A percentile compares a stretch with the other conserved stretches of the same genome.
Evolutionary conservation across 2,888 invertebrate species (phyloP).

Genomic region (Resseliella maxima): DNA sequence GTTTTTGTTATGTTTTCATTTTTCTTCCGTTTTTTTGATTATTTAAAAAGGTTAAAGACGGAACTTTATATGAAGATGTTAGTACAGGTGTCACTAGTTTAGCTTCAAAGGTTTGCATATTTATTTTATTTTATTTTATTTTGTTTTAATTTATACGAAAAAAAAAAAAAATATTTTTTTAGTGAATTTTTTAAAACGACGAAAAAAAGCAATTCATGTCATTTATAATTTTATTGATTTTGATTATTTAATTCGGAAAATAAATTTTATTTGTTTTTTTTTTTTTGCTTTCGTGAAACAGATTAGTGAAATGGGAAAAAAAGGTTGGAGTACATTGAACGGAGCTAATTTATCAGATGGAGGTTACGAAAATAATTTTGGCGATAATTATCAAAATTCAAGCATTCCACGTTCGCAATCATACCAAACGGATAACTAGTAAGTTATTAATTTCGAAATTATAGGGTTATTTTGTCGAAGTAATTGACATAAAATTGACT

Average conservation of each 20-base stretch:
- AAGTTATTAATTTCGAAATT: too few relatives aligned
- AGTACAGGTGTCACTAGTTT: conserved; percentile 73
- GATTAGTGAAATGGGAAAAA: conserved; percentile 76
- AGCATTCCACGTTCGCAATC: conserved; percentile 24
- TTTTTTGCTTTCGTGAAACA: conserved; percentile 61
- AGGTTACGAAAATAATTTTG: conserved; percentile 63
- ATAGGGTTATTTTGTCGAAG: too few relatives aligned
- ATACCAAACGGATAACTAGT: conserved; percentile 48
- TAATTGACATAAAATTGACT: too few relatives aligned
- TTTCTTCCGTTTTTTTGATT: too few relatives aligned
- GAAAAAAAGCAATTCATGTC: too few relatives aligned
- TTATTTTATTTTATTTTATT: conserved; percentile 58
- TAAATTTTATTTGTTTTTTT: too few relatives aligned
- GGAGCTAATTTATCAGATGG: conserved; percentile 69
- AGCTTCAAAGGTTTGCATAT: conserved; percentile 73
- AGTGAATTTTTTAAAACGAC: too few relatives aligned
- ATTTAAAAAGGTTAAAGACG: conserved; percentile 75
- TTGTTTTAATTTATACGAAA: neutral
- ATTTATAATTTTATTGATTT: too few relatives aligned
- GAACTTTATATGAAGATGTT: conserved; percentile 75
- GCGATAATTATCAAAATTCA: conserved; percentile 64
- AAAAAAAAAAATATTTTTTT: neutral
- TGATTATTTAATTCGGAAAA: too few relatives aligned
- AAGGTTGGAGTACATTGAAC: conserved; percentile 74
- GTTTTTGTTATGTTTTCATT: too few relatives aligned